phyloP scores from a whole-genome alignment of 2,113 vertebrate genomes.

The Pipa parva region DNA sequence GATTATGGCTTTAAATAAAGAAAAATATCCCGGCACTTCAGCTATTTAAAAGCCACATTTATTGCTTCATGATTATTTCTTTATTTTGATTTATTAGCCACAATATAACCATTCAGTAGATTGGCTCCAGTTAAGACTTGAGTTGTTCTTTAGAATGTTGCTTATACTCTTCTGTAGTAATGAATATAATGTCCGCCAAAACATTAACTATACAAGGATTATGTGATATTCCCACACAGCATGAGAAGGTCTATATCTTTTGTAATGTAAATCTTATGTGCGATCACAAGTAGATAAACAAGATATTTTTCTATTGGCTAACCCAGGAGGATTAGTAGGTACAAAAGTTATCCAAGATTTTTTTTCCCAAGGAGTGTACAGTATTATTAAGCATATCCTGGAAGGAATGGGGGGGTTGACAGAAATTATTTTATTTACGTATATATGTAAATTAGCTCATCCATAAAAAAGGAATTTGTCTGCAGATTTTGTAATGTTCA shows the following conservation, averaged over 20 bases:
- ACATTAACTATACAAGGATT: constrained; percentile 31
- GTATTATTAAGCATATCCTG: too few relatives aligned
- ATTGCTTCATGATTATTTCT: constrained; percentile 18
- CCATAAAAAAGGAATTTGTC: too few relatives aligned
- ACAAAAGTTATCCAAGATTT: too few relatives aligned
- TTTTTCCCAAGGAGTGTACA: too few relatives aligned
- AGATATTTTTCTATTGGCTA: not conserved
- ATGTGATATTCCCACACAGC: constrained; percentile 26
- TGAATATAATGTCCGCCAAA: constrained; percentile 33
- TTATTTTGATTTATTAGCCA: constrained; percentile 16
- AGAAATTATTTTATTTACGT: too few relatives aligned
- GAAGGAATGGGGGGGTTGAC: too few relatives aligned
- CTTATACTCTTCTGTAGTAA: constrained; percentile 18
- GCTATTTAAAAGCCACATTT: too few relatives aligned
- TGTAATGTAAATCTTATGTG: constrained; percentile 27
- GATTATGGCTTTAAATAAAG: constrained; percentile 8
- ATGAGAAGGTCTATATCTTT: constrained; percentile 17
- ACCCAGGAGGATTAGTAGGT: constrained; percentile 9
- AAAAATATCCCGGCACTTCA: too few relatives aligned
- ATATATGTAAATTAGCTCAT: too few relatives aligned
- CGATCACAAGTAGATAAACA: constrained; percentile 8
- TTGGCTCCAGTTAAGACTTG: constrained; percentile 18
- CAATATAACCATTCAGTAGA: constrained; percentile 24
- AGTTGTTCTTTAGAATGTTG: constrained; percentile 16
- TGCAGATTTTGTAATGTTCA: too few relatives aligned